Evolutionary conservation across 2,888 invertebrate species (phyloP), one percentile per base, ranked within the genome.

Genomic region (Embidobia sp.): DNA sequence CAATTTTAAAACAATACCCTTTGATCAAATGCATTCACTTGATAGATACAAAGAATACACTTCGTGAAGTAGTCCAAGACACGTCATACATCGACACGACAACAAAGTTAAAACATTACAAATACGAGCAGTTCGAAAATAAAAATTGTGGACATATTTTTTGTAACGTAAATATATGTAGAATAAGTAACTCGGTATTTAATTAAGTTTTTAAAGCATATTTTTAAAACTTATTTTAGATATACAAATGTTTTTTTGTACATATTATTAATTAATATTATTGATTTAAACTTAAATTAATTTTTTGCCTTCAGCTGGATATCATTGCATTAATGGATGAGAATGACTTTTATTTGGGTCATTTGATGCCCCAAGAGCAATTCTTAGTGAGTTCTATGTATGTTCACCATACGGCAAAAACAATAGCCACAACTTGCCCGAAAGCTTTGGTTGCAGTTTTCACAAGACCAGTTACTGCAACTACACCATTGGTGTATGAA

Each of bases 281-380:
- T 18, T 16, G 26, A 59, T 26, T 6, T 29, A 5, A 35, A 35
- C 3, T 35, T 13, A 42, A 15, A 44, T 18, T 5, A 42, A 40
- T 11, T 31, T 44, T 44, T 10, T 44, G 1, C 2, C 13, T 26
- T 27, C 55, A 88, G 88, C 55, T 80, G 42, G 84, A 87, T 48
- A 84, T 88, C 26, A 80, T 88, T n/a, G 88, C 86, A 7, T 67
- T 88, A 40, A 85, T 88, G 85, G 87, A 88, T 42, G 85, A 87
- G 44, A 75, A 75, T 2, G 81, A 88, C 63, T 74, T 81, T 22
- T 48, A 74, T 1, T 42, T 77, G 40, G 77, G 81, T 10, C 49
- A 79, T 27, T 29, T 51, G n/a, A 80, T 66, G 6, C 78, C 81
- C 5, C 49, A 57, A 4, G 57, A 66, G 1, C 86, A 87, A 67